Evolutionary conservation across 2,113 vertebrate species (phyloP).

Genomic region (Tursiops truncatus): DNA sequence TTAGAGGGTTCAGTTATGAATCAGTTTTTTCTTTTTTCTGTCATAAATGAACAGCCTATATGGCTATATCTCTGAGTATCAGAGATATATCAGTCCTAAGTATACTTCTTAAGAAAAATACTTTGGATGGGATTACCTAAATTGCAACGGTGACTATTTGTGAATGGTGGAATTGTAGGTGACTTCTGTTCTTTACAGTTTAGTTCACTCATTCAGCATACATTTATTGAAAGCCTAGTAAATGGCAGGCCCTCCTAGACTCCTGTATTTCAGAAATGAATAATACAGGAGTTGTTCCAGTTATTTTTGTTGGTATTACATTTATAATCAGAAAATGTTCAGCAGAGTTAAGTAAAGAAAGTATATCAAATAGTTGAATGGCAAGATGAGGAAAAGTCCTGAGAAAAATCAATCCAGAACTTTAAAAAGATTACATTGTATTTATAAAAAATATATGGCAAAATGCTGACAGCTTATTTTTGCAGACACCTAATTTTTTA

Average conservation of each 20-base stretch:
- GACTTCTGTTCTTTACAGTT: background rate
- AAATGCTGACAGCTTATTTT: background rate
- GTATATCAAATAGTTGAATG: background rate
- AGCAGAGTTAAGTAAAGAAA: background rate
- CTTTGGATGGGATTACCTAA: background rate
- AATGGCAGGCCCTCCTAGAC: background rate
- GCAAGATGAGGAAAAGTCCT: background rate
- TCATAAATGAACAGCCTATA: background rate
- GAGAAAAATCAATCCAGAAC: background rate
- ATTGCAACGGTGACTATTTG: background rate
- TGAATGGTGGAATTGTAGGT: background rate
- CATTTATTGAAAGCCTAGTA: background rate
- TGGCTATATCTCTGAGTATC: background rate
- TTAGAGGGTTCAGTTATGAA: background rate
- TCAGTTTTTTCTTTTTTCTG: background rate
- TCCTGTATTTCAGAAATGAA: background rate
- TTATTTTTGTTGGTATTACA: background rate
- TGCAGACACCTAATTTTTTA: background rate
- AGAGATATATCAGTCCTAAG: background rate
- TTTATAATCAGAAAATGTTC: background rate
- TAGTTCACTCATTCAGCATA: background rate
- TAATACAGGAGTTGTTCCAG: background rate
- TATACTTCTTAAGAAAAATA: background rate
- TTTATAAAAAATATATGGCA: background rate
- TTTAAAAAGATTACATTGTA: background rate